Percentiles rank a stretch among this genome's conserved stretches.
phyloP scores from a whole-genome alignment of 2,113 vertebrate species.

The Perognathus longimembris region DNA sequence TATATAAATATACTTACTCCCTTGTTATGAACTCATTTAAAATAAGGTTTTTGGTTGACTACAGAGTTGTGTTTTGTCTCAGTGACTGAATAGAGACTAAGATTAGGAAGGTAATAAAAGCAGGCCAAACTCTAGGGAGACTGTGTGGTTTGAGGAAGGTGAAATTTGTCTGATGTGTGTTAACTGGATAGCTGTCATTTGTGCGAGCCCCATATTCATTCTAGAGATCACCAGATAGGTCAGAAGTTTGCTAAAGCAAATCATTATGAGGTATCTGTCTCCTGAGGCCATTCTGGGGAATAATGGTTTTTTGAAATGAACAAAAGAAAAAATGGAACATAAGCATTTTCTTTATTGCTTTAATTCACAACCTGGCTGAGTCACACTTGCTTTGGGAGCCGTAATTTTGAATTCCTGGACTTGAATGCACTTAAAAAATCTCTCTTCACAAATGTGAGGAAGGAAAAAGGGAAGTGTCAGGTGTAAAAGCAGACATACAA shows the following conservation, averaged over 20 bases:
- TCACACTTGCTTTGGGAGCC: conserved; percentile 73
- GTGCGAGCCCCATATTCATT: conserved; percentile 61
- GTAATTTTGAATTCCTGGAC: conserved; percentile 76
- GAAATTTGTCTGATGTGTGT: conserved; percentile 48
- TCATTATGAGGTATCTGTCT: conserved; percentile 59
- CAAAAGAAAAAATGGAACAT: conserved; percentile 70
- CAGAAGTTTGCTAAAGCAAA: conserved; percentile 66
- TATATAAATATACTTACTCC: too few species aligned
- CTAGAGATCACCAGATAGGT: conserved; percentile 68
- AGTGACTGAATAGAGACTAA: background rate
- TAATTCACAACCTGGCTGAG: conserved; percentile 77
- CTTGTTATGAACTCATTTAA: background rate
- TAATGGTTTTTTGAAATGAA: conserved; percentile 62
- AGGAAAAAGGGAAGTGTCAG: conserved; percentile 60
- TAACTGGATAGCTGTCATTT: conserved; percentile 54
- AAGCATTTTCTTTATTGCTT: conserved; percentile 71
- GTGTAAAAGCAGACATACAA: conserved; percentile 66
- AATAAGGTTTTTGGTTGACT: background rate
- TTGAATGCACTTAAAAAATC: conserved; percentile 69
- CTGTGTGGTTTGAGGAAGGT: background rate
- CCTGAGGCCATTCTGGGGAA: conserved; percentile 63
- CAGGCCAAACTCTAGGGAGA: background rate
- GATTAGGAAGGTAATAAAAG: background rate
- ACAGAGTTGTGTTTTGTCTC: background rate
- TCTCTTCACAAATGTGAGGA: conserved; percentile 66